These are phyloP conservation scores for Himalopsyche phryganea DNA, from an alignment of 1,140 invertebrate genomes.

Conservation along the genomic window DNA sequence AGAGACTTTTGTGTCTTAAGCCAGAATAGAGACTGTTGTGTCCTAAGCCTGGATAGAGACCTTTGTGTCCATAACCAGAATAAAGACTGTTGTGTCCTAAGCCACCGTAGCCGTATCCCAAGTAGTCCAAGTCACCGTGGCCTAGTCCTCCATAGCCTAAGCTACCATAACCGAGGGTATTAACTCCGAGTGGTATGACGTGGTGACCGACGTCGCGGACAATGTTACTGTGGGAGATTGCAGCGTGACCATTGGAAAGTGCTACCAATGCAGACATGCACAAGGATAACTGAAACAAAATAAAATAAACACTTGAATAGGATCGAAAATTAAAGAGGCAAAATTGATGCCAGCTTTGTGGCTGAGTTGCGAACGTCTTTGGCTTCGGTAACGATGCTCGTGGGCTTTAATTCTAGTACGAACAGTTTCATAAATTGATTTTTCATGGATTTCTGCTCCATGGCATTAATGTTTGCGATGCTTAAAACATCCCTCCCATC, in stretches of 20 bases:
- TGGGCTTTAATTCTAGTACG: no score
- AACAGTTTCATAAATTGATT: no score
- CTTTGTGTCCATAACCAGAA: background rate
- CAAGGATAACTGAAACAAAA: conserved; percentile 16
- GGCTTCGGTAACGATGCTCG: no score
- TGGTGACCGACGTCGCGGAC: conserved; percentile 6
- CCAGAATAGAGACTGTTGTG: no score
- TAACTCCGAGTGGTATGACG: background rate
- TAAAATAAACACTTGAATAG: no score
- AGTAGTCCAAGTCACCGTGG: conserved; percentile 4
- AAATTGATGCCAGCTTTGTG: no score
- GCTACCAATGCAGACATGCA: conserved; percentile 17
- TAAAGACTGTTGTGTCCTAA: background rate
- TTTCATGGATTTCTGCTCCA: no score
- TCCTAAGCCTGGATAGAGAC: background rate
- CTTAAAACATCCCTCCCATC: no score
- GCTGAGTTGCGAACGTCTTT: no score
- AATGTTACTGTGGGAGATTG: conserved; percentile 22
- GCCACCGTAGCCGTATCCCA: conserved; percentile 11
- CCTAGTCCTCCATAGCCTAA: conserved; percentile 4
- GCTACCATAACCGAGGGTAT: conserved; percentile 1
- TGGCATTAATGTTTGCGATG: no score
- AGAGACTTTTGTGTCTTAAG: no score
- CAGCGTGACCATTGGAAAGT: conserved; percentile 18
- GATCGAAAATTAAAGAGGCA: no score